Conservation (phyloP, 1,140 invertebrate genomes). For the Thaumatotibia leucotreta region DNA sequence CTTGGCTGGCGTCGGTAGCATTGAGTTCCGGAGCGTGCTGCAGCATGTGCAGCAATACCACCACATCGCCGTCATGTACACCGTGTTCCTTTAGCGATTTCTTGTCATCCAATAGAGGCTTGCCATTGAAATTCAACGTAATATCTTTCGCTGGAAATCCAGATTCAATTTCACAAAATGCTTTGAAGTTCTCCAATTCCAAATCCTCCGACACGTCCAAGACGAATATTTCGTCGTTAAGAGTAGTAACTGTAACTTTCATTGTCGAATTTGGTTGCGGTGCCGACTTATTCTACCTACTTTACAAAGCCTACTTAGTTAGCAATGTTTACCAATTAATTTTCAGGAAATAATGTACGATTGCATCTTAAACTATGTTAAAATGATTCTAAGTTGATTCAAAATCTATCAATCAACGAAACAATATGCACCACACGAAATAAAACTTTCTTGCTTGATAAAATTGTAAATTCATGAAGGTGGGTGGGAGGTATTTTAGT, state of each 20-base stretch:
- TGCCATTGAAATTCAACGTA: constrained; percentile 90
- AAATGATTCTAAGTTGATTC: constrained; percentile 16
- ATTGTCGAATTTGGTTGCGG: constrained; percentile 76
- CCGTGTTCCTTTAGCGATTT: constrained; percentile 88
- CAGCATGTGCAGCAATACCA: constrained; percentile 88
- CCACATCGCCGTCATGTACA: constrained; percentile 91
- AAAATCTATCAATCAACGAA: constrained; percentile 22
- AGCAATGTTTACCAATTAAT: constrained; percentile 34
- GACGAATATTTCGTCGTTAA: constrained; percentile 91
- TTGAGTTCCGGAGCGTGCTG: constrained; percentile 55
- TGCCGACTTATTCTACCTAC: constrained; percentile 27
- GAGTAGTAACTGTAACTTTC: constrained; percentile 94
- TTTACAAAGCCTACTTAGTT: constrained; percentile 28
- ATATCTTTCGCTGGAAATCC: constrained; percentile 90
- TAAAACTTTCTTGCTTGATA: constrained; percentile 32
- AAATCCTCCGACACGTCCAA: constrained; percentile 95
- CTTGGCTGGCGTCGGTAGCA: constrained; percentile 51
- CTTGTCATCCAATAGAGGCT: constrained; percentile 89
- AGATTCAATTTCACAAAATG: constrained; percentile 94
- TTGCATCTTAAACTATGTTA: constrained; percentile 46
- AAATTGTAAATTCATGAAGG: constrained; percentile 11
- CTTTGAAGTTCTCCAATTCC: constrained; percentile 97
- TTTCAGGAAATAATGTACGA: constrained; percentile 50
- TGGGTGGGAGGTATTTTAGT: neutral
- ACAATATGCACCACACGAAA: constrained; percentile 26